A percentile compares a stretch with the other conserved stretches of the same genome.
phyloP scores from a whole-genome alignment of 2,113 vertebrate species.

The Murina feae region DNA sequence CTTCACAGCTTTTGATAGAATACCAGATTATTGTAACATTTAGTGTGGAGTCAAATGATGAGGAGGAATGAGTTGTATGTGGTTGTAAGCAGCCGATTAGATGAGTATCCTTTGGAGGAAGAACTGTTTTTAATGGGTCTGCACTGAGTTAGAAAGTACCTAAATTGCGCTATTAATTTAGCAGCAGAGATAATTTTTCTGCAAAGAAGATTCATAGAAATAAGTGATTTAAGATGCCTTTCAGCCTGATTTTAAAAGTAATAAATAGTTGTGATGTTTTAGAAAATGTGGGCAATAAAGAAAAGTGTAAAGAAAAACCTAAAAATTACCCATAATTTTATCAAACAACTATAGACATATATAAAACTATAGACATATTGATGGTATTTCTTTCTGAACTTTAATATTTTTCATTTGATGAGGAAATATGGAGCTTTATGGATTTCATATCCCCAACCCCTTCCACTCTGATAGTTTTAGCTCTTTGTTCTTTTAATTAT shows the following conservation, averaged over 20 bases:
- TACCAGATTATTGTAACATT: neutral
- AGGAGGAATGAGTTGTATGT: conserved; percentile 1
- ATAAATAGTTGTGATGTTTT: conserved; percentile 13
- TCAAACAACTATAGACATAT: neutral
- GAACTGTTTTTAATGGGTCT: conserved; percentile 14
- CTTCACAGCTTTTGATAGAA: conserved; percentile 31
- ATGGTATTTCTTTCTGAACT: neutral
- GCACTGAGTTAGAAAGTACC: conserved; percentile 5
- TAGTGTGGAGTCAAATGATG: neutral
- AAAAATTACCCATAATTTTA: conserved; percentile 20
- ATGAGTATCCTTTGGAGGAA: neutral
- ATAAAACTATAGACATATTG: conserved; percentile 15
- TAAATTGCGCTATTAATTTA: neutral
- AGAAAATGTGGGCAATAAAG: neutral
- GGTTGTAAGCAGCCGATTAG: neutral
- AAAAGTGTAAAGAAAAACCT: conserved; percentile 3
- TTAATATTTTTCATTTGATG: conserved; percentile 24
- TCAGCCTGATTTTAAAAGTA: conserved; percentile 8
- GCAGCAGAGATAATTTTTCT: conserved; percentile 28
- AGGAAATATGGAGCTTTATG: neutral
- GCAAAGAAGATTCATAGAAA: neutral
- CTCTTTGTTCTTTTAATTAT: neutral
- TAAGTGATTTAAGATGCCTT: conserved; percentile 9
- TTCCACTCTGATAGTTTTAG: neutral
- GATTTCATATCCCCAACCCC: neutral